Conservation (phyloP, 2,797 vertebrate species). For the Lateolabrax maculatus region DNA sequence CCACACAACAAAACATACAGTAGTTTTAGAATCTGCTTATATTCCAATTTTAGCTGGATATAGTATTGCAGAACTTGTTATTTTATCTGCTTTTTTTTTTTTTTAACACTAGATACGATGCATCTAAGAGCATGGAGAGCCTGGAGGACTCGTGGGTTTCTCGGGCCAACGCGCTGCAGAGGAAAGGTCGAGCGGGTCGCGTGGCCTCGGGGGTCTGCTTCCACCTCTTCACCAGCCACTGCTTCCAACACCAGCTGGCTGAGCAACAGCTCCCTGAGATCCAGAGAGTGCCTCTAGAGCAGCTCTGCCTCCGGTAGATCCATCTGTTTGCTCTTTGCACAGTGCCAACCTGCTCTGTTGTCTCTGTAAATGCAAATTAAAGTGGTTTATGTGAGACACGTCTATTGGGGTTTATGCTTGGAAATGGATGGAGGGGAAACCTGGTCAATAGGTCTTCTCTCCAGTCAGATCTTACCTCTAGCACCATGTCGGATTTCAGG, state of each 20-base stretch:
- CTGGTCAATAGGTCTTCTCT: neutral
- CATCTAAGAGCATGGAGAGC: slow-evolving; percentile 98
- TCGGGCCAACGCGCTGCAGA: slow-evolving; percentile 94
- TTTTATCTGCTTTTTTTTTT: neutral
- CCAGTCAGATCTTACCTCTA: neutral
- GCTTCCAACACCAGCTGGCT: slow-evolving; percentile 92
- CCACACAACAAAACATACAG: neutral
- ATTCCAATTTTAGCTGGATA: neutral
- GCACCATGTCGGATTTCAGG: neutral
- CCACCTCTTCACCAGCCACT: slow-evolving; percentile 97
- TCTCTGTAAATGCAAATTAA: slow-evolving; percentile 8
- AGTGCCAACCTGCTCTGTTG: neutral
- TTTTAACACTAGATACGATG: slow-evolving; percentile 92
- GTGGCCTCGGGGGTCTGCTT: slow-evolving; percentile 97
- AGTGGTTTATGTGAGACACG: neutral
- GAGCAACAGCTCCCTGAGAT: slow-evolving; percentile 97
- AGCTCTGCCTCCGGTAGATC: slow-evolving; percentile 94
- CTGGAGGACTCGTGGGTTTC: slow-evolving; percentile 97
- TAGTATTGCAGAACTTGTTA: neutral
- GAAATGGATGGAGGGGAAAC: neutral
- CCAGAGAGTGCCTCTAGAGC: slow-evolving; percentile 95
- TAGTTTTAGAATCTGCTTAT: neutral
- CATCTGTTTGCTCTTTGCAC: slow-evolving; percentile 31
- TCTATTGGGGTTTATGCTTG: neutral
- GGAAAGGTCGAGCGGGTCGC: slow-evolving; percentile 95